Evolutionary conservation across 2,797 vertebrate genomes (phyloP), one percentile per base, ranked within the genome.

Genomic region (Apodemus agrarius): DNA sequence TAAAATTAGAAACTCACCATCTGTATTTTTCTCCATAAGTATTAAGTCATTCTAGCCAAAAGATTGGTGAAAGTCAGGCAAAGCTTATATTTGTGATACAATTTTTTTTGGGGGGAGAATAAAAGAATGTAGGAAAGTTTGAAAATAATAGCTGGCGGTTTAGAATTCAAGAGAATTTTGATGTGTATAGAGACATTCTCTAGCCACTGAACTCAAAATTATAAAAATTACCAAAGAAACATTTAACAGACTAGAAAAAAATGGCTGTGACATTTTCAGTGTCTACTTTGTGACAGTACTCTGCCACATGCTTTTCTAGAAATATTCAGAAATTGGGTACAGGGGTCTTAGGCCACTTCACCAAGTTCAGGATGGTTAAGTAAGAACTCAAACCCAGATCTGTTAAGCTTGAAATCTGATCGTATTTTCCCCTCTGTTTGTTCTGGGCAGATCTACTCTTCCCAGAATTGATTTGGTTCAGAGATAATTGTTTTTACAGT

Each of bases 1-100:
- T 97, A 97, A 97, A 97, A 89, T 95, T 97, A 97, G 96, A 97
- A 96, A 87, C 24, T 96, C 94, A 97, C 95, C 92, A 82, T 97
- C 95, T 97, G 95, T n/a, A 67, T 67, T 95, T 89, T 91, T 97
- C 95, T 91, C 95, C 69, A 78, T 95, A 97, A 95, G 83, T 88
- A 65, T 94, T 80, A 91, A 91, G 54, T 96, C 95, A 93, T 97
- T 92, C 80, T 92, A 46, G 93, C 92, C 86, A 94, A 96, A 97
- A 92, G 79, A 46, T 87, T 96, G 93, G 67, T 59, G 63, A 95
- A 92, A 75, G 43, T 96, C 82, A 93, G 4, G 43, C 75, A 75
- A 49, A 95, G 93, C 69, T 95, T 94, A 67, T 95, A 91, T 94
- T 92, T 96, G 63, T 91, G 95, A 61, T 54, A 67, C 86, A 96